phyloP scores from a whole-genome alignment of 2,113 vertebrate genomes.

The Salvelinus fontinalis region DNA sequence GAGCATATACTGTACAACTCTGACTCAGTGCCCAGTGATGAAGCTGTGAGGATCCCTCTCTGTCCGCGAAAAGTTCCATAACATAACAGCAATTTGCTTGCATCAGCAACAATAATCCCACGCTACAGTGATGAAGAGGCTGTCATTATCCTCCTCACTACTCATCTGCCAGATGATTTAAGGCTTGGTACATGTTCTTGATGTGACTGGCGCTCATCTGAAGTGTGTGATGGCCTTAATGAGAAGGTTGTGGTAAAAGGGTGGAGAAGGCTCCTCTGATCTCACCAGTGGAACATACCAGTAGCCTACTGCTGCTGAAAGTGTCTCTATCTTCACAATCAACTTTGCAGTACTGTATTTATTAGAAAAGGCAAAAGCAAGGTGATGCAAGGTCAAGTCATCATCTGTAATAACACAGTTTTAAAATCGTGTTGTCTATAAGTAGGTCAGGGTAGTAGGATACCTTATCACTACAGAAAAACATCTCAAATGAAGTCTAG shows the following conservation, averaged over 20 bases:
- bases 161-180: conserved; percentile 1
- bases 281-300: not conserved
- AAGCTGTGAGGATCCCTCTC: not conserved
- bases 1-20: not conserved
- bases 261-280: not conserved
- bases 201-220: not conserved
- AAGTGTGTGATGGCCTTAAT: not conserved
- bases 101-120: not conserved
- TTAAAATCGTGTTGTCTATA: not conserved
- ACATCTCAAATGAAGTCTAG: too few species aligned
- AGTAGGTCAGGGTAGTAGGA: not conserved
- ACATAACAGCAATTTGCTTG: not conserved
- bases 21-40: not conserved
- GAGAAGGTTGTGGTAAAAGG: not conserved
- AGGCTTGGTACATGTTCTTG: not conserved
- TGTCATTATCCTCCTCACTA: not conserved
- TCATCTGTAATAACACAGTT: not conserved
- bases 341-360: not conserved
- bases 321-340: too few species aligned
- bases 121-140: not conserved
- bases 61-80: not conserved
- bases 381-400: not conserved
- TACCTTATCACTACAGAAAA: not conserved
- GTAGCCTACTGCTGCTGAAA: too few species aligned
- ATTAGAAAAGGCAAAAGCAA: not conserved